Percentiles rank a stretch among this genome's conserved stretches.
Conservation (phyloP, 37 sponge, comb jelly and placozoan genomes). For the Ianthella basta region DNA sequence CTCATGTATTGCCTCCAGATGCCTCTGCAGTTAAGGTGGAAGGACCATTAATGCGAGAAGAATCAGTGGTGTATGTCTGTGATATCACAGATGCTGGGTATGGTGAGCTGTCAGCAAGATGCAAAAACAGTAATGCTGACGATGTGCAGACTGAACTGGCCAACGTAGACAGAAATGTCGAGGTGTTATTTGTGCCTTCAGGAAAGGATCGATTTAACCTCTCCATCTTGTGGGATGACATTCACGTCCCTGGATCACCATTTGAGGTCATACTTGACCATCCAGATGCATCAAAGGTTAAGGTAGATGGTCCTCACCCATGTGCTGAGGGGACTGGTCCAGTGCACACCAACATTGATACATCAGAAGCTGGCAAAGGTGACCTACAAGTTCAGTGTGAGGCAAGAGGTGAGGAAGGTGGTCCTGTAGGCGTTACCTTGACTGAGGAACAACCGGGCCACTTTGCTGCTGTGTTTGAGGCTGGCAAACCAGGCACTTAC, state of each 20-base stretch:
- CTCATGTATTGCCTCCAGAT: conserved; percentile 9
- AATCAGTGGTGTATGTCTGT: conserved; percentile 38
- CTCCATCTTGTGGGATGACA: background rate
- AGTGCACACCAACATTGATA: background rate
- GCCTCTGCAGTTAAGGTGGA: conserved; percentile 46
- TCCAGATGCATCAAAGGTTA: background rate
- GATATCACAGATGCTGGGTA: conserved; percentile 34
- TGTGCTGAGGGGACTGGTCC: conserved; percentile 13
- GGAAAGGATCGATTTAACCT: conserved; percentile 20
- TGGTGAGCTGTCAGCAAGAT: conserved; percentile 40
- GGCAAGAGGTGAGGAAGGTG: background rate
- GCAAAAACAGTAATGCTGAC: conserved; percentile 12
- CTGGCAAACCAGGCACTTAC: conserved; percentile 41
- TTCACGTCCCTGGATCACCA: conserved; percentile 16
- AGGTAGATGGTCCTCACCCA: conserved; percentile 33
- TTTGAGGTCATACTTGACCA: background rate
- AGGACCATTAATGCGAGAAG: conserved; percentile 42
- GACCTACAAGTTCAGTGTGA: background rate
- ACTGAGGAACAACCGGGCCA: background rate
- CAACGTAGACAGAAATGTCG: background rate
- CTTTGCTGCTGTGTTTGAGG: conserved; percentile 32
- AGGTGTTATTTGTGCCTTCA: conserved; percentile 15
- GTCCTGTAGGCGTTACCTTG: background rate
- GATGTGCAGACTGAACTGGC: conserved; percentile 33
- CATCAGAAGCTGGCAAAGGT: conserved; percentile 25